Conservation (phyloP, 2,797 vertebrate species). For the Carapus acus region DNA sequence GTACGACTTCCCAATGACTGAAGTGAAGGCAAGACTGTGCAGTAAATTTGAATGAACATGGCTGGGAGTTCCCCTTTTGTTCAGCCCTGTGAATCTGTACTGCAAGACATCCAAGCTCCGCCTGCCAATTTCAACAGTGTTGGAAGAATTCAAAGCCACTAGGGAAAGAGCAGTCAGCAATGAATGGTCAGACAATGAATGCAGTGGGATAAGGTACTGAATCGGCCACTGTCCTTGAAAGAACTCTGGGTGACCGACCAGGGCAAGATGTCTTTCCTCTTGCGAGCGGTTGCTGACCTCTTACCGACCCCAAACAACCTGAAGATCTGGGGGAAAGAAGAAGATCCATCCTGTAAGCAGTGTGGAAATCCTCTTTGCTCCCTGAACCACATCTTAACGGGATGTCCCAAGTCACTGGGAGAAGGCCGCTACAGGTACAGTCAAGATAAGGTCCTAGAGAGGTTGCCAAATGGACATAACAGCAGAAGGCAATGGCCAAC, state of each 20-base stretch:
- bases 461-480: constrained; percentile 13
- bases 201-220: neutral
- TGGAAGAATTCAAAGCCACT: too few relatives aligned
- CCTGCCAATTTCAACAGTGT: too few relatives aligned
- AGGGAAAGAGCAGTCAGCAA: too few relatives aligned
- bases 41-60: too few relatives aligned
- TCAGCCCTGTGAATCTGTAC: too few relatives aligned
- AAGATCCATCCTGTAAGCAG: neutral
- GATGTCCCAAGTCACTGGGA: neutral
- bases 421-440: constrained; percentile 1
- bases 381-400: neutral
- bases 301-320: too few relatives aligned
- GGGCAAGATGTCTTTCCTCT: constrained; percentile 6
- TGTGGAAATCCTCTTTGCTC: neutral
- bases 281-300: neutral
- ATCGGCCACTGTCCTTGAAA: neutral
- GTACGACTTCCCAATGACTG: too few relatives aligned
- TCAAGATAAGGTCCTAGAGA: constrained; percentile 10
- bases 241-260: neutral
- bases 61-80: too few relatives aligned
- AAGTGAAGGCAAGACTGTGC: too few relatives aligned
- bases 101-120: too few relatives aligned
- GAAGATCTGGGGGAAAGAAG: too few relatives aligned
- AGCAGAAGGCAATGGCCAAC: constrained; percentile 8
- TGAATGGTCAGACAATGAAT: too few relatives aligned